These are phyloP conservation scores for Cerastoderma edule DNA, from an alignment of 2,888 invertebrate genomes.

Conservation along the genomic window DNA sequence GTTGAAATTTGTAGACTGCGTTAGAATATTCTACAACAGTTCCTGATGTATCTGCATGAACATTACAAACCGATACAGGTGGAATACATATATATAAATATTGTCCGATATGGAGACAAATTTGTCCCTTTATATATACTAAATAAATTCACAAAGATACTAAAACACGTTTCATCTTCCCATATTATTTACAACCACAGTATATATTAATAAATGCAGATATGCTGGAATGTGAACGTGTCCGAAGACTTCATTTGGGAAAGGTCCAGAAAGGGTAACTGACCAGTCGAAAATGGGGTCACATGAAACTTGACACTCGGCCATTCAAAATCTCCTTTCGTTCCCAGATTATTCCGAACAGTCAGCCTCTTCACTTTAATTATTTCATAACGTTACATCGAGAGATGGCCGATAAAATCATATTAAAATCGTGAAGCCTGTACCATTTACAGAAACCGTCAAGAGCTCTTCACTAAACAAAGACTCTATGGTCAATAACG, in stretches of 20 bases:
- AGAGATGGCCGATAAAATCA: constrained; percentile 4
- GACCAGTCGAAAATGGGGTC: constrained; percentile 19
- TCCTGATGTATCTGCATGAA: too few relatives aligned
- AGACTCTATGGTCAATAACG: background rate
- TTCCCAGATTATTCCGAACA: constrained; percentile 3
- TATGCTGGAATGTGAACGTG: background rate
- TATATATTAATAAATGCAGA: too few relatives aligned
- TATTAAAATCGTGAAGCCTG: constrained; percentile 3
- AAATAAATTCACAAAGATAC: too few relatives aligned
- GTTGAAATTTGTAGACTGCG: too few relatives aligned
- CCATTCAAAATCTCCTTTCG: background rate
- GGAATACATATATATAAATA: too few relatives aligned
- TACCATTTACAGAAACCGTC: constrained; percentile 16
- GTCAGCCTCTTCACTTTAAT: background rate
- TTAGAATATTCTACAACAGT: too few relatives aligned
- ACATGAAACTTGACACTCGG: constrained; percentile 12
- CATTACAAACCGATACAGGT: too few relatives aligned
- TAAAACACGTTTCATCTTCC: too few relatives aligned
- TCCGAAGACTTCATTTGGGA: background rate
- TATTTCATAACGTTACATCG: constrained; percentile 6
- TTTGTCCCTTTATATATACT: too few relatives aligned
- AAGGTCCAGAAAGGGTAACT: background rate
- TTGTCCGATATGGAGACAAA: too few relatives aligned
- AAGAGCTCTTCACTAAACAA: background rate
- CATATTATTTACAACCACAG: too few relatives aligned